Conservation (phyloP, 2,888 invertebrate species). For the Andrena marginata region DNA sequence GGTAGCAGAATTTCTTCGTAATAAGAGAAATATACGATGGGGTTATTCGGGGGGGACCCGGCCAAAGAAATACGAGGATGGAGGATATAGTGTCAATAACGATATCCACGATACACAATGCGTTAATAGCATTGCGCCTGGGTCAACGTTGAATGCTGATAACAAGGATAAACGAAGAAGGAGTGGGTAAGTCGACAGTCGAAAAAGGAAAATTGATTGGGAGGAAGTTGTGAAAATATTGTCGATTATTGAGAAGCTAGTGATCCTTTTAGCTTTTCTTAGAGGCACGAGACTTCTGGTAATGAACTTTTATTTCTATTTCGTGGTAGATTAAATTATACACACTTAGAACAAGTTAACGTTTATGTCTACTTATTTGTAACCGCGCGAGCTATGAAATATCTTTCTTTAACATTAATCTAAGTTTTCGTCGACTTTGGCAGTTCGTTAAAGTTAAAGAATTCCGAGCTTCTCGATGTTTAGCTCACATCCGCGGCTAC, state of each 20-base stretch:
- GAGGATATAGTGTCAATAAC: background rate
- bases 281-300: background rate
- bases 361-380: background rate
- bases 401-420: constrained; percentile 6
- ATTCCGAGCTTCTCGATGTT: constrained; percentile 11
- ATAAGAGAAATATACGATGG: constrained; percentile 14
- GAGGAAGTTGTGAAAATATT: background rate
- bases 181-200: background rate
- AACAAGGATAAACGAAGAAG: background rate
- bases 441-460: constrained; percentile 32
- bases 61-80: background rate
- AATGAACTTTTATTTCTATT: constrained; percentile 27
- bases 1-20: background rate
- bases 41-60: background rate
- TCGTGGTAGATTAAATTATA: constrained; percentile 38
- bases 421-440: constrained; percentile 48
- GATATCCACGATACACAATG: background rate
- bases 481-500: constrained; percentile 28
- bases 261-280: background rate
- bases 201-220: background rate
- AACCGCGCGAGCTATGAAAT: background rate
- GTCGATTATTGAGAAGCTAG: too few species aligned
- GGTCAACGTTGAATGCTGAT: constrained; percentile 14
- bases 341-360: constrained; percentile 5
- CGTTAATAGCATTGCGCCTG: background rate